Evolutionary conservation across 2,113 vertebrate species (phyloP), one percentile per base, ranked within the genome.

Genomic region (Casuarius casuarius): DNA sequence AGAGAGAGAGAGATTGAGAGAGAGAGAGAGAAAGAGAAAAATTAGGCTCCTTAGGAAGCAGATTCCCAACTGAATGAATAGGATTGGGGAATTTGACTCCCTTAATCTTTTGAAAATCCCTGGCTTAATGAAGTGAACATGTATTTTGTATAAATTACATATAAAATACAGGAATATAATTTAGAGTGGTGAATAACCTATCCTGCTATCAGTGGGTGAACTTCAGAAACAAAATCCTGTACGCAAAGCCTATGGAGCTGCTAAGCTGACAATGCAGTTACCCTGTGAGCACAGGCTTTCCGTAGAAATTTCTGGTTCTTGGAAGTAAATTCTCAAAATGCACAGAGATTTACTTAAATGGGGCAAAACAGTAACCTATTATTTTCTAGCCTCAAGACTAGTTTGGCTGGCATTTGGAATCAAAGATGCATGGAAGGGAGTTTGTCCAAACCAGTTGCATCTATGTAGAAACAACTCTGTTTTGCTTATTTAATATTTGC

Each of bases 301-400:
- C 13, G 42, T 10, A 92, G 92, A 61, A 82, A 58, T 54, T 52
- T 44, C 63, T 76, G 51, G 77, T 72, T 61, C 89, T 76, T 72
- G 73, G 68, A 92, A 84, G 68, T 29, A 62, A 80, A 84, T 72
- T 62, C 67, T 62, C 46, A 52, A 84, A 77, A 90, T 21, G 59
- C 70, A 87, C 10, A 73, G 61, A 65, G 40, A 76, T 72, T 67
- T 87, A 48, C 1, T 35, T 29, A 46, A 56, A 68, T 46, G 26
- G 33, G 3, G 48, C 56, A 88, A 70, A n/a, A 42, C 63, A 23
- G 23, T 40, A 12, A 40, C 18, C 75, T 49, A 8, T 82, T 23
- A 48, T 84, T 40, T 65, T 56, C 12, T 81, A 66, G 31, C 74
- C 77, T 78, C 31, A 10, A 0, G 4, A 59, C 10, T 29, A 38